Evolutionary conservation across 2,888 invertebrate genomes (phyloP).

Genomic region (Xanthostigma xanthostigma): DNA sequence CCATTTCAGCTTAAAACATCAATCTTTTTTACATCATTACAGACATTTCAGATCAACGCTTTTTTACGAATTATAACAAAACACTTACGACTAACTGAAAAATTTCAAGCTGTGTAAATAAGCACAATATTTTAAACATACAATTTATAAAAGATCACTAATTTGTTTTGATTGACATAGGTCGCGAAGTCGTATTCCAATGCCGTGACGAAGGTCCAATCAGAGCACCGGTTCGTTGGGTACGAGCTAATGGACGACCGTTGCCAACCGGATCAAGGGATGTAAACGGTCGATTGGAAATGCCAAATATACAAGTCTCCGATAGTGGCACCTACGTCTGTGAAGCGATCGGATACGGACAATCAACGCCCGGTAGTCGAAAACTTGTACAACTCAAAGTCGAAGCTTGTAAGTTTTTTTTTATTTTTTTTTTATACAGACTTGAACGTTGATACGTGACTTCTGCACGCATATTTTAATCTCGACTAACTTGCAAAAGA

Average conservation of each 20-base stretch:
- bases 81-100: background rate
- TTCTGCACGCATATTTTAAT: too few species aligned
- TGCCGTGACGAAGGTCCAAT: constrained; percentile 80
- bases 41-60: constrained; percentile 1
- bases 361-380: constrained; percentile 46
- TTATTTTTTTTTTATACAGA: background rate
- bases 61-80: constrained; percentile 1
- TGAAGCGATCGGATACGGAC: constrained; percentile 53
- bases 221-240: constrained; percentile 62
- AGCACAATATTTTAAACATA: too few species aligned
- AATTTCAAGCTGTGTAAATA: background rate
- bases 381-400: constrained; percentile 56
- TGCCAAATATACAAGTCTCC: constrained; percentile 59
- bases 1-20: too few species aligned
- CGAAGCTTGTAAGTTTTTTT: constrained; percentile 52
- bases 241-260: constrained; percentile 51
- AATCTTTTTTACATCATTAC: background rate
- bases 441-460: too few species aligned
- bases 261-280: constrained; percentile 66
- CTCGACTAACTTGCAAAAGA: too few species aligned
- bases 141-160: background rate
- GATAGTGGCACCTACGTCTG: constrained; percentile 76
- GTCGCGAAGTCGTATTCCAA: constrained; percentile 83
- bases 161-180: constrained; percentile 29
- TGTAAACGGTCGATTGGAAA: constrained; percentile 66